phyloP scores from a whole-genome alignment of 2,888 invertebrate genomes.

The Diloba caeruleocephala region DNA sequence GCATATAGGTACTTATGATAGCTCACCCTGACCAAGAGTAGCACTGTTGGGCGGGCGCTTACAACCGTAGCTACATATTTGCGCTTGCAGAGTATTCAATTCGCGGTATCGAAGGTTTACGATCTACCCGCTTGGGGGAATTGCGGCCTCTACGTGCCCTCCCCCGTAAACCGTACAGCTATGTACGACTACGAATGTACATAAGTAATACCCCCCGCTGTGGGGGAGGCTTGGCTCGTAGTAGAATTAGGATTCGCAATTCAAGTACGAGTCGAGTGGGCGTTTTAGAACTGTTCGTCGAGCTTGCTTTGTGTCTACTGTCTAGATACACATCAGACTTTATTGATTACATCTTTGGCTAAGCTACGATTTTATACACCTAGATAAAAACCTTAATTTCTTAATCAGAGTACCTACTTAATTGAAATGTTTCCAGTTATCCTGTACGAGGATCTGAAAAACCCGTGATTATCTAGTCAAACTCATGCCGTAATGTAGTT shows the following conservation, averaged over 20 bases:
- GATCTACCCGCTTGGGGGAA: slow-evolving; percentile 86
- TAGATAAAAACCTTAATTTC: no score
- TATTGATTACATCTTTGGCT: neutral
- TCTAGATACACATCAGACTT: slow-evolving; percentile 2
- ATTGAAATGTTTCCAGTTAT: no score
- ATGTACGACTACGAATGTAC: slow-evolving; percentile 73
- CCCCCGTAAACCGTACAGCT: slow-evolving; percentile 71
- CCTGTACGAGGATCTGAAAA: no score
- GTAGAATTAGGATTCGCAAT: slow-evolving; percentile 84
- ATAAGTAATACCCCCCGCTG: slow-evolving; percentile 75
- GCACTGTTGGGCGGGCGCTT: slow-evolving; percentile 57
- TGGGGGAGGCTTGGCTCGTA: slow-evolving; percentile 70
- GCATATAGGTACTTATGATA: slow-evolving; percentile 21
- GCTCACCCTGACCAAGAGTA: slow-evolving; percentile 40
- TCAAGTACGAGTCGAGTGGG: slow-evolving; percentile 68
- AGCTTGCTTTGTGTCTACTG: slow-evolving; percentile 5
- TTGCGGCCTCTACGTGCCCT: slow-evolving; percentile 83
- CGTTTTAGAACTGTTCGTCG: slow-evolving; percentile 56
- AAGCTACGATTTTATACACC: neutral
- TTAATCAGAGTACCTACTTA: no score
- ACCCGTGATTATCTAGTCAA: no score
- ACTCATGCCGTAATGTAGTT: no score
- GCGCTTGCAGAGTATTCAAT: slow-evolving; percentile 82
- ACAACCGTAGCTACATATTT: slow-evolving; percentile 77
- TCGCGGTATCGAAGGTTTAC: slow-evolving; percentile 87